Conservation (phyloP, 2,888 invertebrate genomes). For the Itoplectis maculator region DNA sequence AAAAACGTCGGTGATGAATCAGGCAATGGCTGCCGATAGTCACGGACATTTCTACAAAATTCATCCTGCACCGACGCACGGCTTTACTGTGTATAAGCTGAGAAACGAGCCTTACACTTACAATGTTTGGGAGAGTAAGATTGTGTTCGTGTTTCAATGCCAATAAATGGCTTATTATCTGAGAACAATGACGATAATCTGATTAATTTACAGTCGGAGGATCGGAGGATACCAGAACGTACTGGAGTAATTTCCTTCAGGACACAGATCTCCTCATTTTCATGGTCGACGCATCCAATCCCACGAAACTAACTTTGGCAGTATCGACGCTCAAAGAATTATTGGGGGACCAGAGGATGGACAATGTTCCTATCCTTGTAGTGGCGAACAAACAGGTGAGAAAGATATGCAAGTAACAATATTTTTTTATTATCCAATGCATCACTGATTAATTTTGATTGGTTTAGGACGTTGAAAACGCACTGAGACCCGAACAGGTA, state of each 20-base stretch:
- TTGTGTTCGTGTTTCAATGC: background rate
- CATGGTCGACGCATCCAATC: slow-evolving; percentile 83
- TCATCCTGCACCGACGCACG: slow-evolving; percentile 79
- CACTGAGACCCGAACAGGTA: slow-evolving; percentile 80
- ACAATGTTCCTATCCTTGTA: slow-evolving; percentile 82
- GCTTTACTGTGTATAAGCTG: slow-evolving; percentile 81
- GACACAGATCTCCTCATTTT: slow-evolving; percentile 84
- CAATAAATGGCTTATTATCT: too few relatives aligned
- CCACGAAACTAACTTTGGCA: slow-evolving; percentile 79
- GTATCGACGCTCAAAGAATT: slow-evolving; percentile 81
- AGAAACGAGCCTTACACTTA: slow-evolving; percentile 77
- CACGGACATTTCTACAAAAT: slow-evolving; percentile 73
- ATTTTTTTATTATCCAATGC: too few relatives aligned
- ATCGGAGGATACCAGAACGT: slow-evolving; percentile 78
- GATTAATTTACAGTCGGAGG: slow-evolving; percentile 79
- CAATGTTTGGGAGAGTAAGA: slow-evolving; percentile 83
- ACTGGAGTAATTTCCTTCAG: slow-evolving; percentile 83
- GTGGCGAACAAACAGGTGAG: slow-evolving; percentile 83
- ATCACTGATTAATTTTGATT: background rate
- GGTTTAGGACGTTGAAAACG: slow-evolving; percentile 79
- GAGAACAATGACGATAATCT: background rate
- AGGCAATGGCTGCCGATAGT: slow-evolving; percentile 77
- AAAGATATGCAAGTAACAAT: background rate
- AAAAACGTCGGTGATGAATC: slow-evolving; percentile 83
- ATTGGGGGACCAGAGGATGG: slow-evolving; percentile 82